These are phyloP conservation scores for Gisinianus flammeolus DNA, from an alignment of 2,888 invertebrate species.

Conservation along the genomic window DNA sequence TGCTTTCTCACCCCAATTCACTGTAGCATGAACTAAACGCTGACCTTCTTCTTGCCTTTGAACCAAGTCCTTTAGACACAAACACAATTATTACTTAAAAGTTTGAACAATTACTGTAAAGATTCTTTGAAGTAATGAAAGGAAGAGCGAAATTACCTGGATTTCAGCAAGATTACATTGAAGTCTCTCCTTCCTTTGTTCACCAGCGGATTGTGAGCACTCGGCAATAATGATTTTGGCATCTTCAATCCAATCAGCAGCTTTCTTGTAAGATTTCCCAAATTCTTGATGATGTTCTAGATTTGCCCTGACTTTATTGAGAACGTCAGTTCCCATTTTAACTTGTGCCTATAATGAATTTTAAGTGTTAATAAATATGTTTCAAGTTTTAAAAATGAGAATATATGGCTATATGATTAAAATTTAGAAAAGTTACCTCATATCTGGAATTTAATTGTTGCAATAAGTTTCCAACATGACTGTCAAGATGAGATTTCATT, in stretches of 20 bases:
- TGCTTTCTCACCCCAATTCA: slow-evolving; percentile 89
- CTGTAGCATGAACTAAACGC: slow-evolving; percentile 81
- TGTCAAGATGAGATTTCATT: slow-evolving; percentile 78
- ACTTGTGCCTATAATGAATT: slow-evolving; percentile 69
- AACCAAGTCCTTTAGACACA: slow-evolving; percentile 72
- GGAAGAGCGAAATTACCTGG: slow-evolving; percentile 60
- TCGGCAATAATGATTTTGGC: slow-evolving; percentile 82
- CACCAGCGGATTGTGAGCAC: slow-evolving; percentile 78
- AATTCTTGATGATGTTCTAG: slow-evolving; percentile 84
- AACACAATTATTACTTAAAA: neutral
- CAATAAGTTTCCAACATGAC: slow-evolving; percentile 85
- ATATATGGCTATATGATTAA: neutral
- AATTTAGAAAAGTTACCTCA: slow-evolving; percentile 64
- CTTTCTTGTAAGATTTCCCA: slow-evolving; percentile 75
- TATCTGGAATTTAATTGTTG: slow-evolving; percentile 85
- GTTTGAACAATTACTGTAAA: neutral
- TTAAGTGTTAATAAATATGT: slow-evolving; percentile 38
- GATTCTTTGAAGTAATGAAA: neutral
- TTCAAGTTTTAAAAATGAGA: neutral
- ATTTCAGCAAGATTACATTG: slow-evolving; percentile 75
- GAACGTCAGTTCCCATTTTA: slow-evolving; percentile 85
- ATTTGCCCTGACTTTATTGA: slow-evolving; percentile 89
- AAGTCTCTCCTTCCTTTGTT: slow-evolving; percentile 72
- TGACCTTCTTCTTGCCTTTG: slow-evolving; percentile 85
- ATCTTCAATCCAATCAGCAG: slow-evolving; percentile 84